Base-by-base conservation (phyloP, 2,888 invertebrate genomes). In the Melanostoma mellinum region DNA sequence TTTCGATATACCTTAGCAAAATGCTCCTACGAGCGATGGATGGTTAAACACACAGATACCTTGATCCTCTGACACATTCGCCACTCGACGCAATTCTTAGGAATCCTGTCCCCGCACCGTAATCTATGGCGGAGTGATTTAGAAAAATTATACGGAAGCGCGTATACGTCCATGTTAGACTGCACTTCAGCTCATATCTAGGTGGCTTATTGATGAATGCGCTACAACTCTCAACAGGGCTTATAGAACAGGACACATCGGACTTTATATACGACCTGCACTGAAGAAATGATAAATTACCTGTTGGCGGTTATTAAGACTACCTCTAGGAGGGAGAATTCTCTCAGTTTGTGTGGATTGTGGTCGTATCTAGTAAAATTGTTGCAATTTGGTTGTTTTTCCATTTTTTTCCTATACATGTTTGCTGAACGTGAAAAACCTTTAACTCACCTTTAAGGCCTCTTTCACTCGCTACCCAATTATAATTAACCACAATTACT, bases 81-180 rank as follows among this genome's bases (percentile, higher is more conserved):
- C 80, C 69, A 75, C 80, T 71, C 69, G 60, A 63, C 73, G 78
- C 42, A 52, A 73, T 56, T 53, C 10, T n/a, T 60, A 46, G 38
- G 42, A 38, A 60, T 79, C 69, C 48, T 75, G 3, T 38, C 6
- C 36, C 35, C 48, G 32, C 40, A 32, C 46, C 46, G 79, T 84
- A 79, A 84, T 84, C 79, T 84, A 84, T 79, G 84, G 73, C 75
- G 84, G 67, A 75, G 79, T 78, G 84, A 84, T 79, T 79, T 79
- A 68, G 85, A 85, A 85, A 80, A 85, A 80, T 80, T 85, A 85
- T 85, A 85, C 85, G 85, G 85, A 85, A 85, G 85, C 85, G 85
- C 85, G 85, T 85, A 85, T 80, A 72, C 73, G 80, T 76, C 80
- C 79, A 84, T 84, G 84, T 79, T 65, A 79, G 79, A 71, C 84